These are phyloP conservation scores for Chelonus insularis DNA, from an alignment of 1,140 invertebrate species.

Conservation along the genomic window DNA sequence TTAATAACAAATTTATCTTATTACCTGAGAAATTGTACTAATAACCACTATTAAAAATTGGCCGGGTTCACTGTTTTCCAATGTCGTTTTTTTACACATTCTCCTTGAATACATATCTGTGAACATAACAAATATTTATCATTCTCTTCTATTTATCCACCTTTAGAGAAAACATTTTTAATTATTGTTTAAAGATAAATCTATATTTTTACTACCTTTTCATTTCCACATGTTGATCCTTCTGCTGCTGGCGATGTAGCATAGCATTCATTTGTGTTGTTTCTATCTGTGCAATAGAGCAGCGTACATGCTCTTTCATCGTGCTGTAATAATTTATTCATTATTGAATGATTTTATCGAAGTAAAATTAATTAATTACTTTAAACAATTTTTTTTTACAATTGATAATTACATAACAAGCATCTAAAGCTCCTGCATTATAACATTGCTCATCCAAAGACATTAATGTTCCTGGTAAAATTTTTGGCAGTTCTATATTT, in stretches of 20 bases:
- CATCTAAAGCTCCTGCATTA: constrained; percentile 6
- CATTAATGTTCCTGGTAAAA: constrained; percentile 4
- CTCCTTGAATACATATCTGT: no score
- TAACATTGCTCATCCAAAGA: constrained; percentile 11
- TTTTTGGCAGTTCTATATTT: background rate
- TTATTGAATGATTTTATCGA: no score
- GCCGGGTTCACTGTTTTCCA: no score
- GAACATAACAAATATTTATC: no score
- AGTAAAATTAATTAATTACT: background rate
- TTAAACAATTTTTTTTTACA: background rate
- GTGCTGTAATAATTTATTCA: background rate
- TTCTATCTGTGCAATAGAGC: constrained; percentile 1
- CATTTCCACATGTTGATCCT: constrained; percentile 12
- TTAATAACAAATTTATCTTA: no score
- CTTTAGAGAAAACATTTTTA: no score
- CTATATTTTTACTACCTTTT: no score
- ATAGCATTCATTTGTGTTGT: background rate
- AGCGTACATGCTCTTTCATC: constrained; percentile 2
- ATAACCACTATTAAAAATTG: no score
- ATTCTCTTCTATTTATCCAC: no score
- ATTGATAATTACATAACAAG: constrained; percentile 5
- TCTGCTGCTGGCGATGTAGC: constrained; percentile 8
- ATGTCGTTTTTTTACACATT: no score
- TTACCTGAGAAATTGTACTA: no score
- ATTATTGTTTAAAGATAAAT: no score